Evolutionary conservation across 64 coral and sea anemone genomes (phyloP), one percentile per base, ranked within the genome.

Genomic region (Porites lutea): DNA sequence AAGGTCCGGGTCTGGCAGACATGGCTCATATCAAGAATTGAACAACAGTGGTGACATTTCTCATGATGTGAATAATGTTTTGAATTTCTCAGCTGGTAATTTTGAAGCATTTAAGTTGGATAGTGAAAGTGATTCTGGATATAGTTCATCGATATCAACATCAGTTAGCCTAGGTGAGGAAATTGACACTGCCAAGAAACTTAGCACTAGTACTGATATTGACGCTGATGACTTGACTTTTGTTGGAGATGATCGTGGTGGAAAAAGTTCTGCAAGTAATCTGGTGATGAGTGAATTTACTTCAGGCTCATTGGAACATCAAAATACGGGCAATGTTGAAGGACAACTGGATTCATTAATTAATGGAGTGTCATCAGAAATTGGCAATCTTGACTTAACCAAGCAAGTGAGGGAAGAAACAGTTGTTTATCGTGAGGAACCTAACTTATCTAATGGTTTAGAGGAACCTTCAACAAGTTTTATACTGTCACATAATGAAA

Each of bases 71-170:
- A 58, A 48, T 23, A 52, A 64, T 13, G 20, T 75, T 55, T 21
- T 88, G 3, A 88, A 13, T 62, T 60, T 60, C 3, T 45, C 49
- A 37, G 18, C 2, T 55, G 48, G 62, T 88, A 75, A 19, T 1
- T 9, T 6, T 18, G 86, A 74, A 8, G 14, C 52, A 60, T 60
- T 59, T 59, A 74, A 74, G 13, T 59, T 75, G 13, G 69, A 88
- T 75, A 75, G 50, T 88, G 90, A 92, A 57, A 89, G 86, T 5
- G 96, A 98, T 65, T 98, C 96, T 72, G 96, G 93, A 5, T 98
- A 98, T 52, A 89, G 83, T 48, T 98, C 96, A 55, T 98, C 96
- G 4, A 87, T 86, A 49, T 93, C 96, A 16, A 52, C 86, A 23
- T 95, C 93, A 6, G 79, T 90, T 22, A 84, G 81, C 8, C 92